phyloP scores from a whole-genome alignment of 2,888 invertebrate species.

The Drosophila algonquin region DNA sequence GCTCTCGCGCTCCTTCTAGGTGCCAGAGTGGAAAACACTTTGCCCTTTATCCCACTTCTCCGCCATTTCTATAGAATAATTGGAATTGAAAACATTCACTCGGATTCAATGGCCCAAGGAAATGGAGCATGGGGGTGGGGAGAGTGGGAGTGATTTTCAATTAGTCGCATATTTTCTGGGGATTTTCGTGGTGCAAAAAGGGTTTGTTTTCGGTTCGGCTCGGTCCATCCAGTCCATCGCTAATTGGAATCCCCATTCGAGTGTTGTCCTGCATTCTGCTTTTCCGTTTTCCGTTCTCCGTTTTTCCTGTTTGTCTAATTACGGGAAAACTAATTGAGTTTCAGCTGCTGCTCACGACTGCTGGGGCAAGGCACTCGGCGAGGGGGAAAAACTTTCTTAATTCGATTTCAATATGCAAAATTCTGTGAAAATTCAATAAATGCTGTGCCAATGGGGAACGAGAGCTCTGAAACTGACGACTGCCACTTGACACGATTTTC shows the following conservation, averaged over 20 bases:
- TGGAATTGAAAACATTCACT: slow-evolving; percentile 71
- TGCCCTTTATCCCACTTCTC: background rate
- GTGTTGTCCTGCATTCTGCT: slow-evolving; percentile 7
- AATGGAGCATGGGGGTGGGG: background rate
- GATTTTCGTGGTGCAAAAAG: slow-evolving; percentile 51
- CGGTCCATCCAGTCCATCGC: slow-evolving; percentile 4
- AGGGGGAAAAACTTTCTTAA: slow-evolving; percentile 38
- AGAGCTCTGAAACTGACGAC: slow-evolving; percentile 11
- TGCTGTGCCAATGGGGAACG: slow-evolving; percentile 12
- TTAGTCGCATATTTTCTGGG: slow-evolving; percentile 71
- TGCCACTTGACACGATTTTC: slow-evolving; percentile 50
- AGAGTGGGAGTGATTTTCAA: slow-evolving; percentile 43
- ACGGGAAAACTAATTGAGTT: slow-evolving; percentile 64
- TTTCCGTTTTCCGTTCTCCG: background rate
- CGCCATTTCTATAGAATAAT: slow-evolving; percentile 47
- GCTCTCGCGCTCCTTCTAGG: slow-evolving; percentile 36
- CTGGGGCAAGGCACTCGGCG: background rate
- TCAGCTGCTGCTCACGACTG: slow-evolving; percentile 4
- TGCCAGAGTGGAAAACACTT: slow-evolving; percentile 51
- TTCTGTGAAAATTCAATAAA: slow-evolving; percentile 36
- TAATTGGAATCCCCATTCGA: slow-evolving; percentile 61
- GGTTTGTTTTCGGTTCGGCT: background rate
- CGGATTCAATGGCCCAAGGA: slow-evolving; percentile 21
- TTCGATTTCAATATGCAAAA: slow-evolving; percentile 60
- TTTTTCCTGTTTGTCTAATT: slow-evolving; percentile 62